phyloP scores from a whole-genome alignment of 2,113 vertebrate genomes.

The Carassius auratus region DNA sequence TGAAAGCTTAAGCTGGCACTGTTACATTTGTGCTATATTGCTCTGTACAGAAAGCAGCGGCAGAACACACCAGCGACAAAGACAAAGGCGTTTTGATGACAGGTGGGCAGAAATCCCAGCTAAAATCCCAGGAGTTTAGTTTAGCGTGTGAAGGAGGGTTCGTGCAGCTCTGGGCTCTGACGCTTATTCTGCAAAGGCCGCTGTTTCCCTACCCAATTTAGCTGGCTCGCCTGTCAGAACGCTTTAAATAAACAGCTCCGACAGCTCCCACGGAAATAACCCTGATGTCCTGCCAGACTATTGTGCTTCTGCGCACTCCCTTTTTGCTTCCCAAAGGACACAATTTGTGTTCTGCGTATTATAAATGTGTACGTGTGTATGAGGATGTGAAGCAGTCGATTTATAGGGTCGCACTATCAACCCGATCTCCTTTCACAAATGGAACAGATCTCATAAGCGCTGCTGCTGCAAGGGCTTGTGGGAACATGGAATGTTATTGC shows the following conservation, averaged over 20 bases:
- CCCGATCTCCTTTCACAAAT: conserved; percentile 38
- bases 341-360: conserved; percentile 37
- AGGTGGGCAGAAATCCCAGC: conserved; percentile 46
- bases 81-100: conserved; percentile 35
- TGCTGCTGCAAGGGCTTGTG: conserved; percentile 20
- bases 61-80: conserved; percentile 1
- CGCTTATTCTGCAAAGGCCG: conserved; percentile 35
- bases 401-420: conserved; percentile 37
- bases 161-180: neutral
- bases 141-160: conserved; percentile 34
- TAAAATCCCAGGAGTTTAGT: conserved; percentile 23
- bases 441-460: conserved; percentile 6
- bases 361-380: neutral
- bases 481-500: conserved; percentile 21
- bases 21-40: neutral
- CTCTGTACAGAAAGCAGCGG: neutral
- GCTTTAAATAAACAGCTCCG: conserved; percentile 53
- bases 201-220: conserved; percentile 45
- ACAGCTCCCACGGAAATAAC: conserved; percentile 45
- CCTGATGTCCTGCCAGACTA: conserved; percentile 32
- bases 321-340: conserved; percentile 35
- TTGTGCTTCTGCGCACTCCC: conserved; percentile 31
- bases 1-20: neutral
- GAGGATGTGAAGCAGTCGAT: conserved; percentile 37
- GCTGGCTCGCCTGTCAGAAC: conserved; percentile 33